Conservation (phyloP, 2,888 invertebrate species). For the Nomada fabriciana region DNA sequence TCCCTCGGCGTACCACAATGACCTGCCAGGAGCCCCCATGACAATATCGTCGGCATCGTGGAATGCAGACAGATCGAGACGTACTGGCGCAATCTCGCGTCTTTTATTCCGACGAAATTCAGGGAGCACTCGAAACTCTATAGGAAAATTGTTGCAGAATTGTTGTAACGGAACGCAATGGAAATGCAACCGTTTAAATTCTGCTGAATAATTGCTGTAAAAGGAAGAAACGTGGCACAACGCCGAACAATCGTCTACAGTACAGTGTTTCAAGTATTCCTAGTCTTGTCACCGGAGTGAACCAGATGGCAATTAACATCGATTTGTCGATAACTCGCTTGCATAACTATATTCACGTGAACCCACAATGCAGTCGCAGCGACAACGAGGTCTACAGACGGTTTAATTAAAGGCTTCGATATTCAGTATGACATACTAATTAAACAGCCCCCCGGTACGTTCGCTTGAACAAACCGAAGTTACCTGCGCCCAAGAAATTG, state of each 20-base stretch:
- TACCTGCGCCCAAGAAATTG: too few relatives aligned
- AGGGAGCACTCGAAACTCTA: neutral
- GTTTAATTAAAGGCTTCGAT: too few relatives aligned
- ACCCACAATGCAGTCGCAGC: conserved; percentile 14
- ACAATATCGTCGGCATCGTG: conserved; percentile 38
- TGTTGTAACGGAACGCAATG: too few relatives aligned
- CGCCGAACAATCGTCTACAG: too few relatives aligned
- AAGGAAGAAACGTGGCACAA: too few relatives aligned
- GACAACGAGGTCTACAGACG: neutral
- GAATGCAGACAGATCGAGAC: conserved; percentile 50
- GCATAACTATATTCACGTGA: conserved; percentile 39
- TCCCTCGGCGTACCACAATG: conserved; percentile 69
- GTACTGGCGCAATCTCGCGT: neutral
- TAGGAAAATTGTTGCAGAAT: neutral
- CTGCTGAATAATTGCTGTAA: too few relatives aligned
- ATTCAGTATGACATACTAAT: too few relatives aligned
- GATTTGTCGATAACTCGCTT: conserved; percentile 50
- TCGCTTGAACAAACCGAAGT: too few relatives aligned
- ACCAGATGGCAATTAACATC: conserved; percentile 47
- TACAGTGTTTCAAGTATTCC: neutral
- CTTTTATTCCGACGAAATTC: neutral
- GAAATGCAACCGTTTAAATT: too few relatives aligned
- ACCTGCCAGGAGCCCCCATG: conserved; percentile 53
- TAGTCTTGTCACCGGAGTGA: conserved; percentile 9
- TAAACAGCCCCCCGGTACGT: too few relatives aligned